phyloP scores from a whole-genome alignment of 2,113 vertebrate genomes.

The Aviceda subcristata region DNA sequence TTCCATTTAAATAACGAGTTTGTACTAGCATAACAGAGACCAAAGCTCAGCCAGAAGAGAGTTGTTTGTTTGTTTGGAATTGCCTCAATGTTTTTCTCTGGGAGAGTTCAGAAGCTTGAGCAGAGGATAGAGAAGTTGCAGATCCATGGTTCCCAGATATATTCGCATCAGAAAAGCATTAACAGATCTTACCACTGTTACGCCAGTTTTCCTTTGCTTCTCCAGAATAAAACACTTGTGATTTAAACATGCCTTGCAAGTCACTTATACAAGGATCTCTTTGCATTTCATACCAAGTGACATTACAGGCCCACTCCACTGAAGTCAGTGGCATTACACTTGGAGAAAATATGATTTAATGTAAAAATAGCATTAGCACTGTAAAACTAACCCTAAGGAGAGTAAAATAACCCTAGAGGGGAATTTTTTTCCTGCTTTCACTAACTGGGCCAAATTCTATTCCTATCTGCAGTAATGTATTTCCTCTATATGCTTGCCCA shows the following conservation, averaged over 20 bases:
- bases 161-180: neutral
- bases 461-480: neutral
- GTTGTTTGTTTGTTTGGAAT: slow-evolving; percentile 57
- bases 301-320: neutral
- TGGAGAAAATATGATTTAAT: neutral
- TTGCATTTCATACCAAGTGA: neutral
- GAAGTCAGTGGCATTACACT: neutral
- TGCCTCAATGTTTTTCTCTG: slow-evolving; percentile 44
- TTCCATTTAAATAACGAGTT: slow-evolving; percentile 55
- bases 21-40: slow-evolving; percentile 38
- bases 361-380: neutral
- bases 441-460: neutral
- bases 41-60: slow-evolving; percentile 23
- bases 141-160: neutral
- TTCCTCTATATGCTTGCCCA: neutral
- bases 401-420: neutral
- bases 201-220: neutral
- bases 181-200: neutral
- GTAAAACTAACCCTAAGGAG: neutral
- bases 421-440: neutral
- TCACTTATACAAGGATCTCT: neutral
- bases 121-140: neutral
- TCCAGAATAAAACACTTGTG: neutral
- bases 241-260: neutral
- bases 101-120: slow-evolving; percentile 34